Conservation (phyloP, 30 jellyfish, hydroid and myxozoan species). For the Nemopilema nomurai region DNA sequence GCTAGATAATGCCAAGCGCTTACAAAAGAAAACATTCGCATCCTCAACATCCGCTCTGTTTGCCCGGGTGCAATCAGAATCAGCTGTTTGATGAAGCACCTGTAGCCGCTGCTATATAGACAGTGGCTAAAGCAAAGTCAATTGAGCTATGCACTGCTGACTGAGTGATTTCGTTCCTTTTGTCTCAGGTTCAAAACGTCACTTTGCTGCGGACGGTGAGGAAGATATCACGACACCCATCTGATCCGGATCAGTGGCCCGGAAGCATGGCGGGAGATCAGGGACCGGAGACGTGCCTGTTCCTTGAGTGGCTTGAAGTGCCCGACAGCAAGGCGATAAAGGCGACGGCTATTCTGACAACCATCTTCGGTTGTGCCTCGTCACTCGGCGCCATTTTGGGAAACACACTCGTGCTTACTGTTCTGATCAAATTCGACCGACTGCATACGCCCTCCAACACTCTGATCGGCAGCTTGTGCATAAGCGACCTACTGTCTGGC, state of each 20-base stretch:
- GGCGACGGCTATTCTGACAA: conserved; percentile 41
- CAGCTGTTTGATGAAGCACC: neutral
- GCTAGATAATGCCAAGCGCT: neutral
- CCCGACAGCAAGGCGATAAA: conserved; percentile 44
- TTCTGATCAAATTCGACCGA: conserved; percentile 37
- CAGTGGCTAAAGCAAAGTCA: neutral
- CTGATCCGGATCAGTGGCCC: neutral
- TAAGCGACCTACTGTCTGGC: conserved; percentile 45
- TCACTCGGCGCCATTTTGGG: conserved; percentile 52
- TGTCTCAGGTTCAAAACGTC: neutral
- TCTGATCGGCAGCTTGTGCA: conserved; percentile 51
- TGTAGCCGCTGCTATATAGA: neutral
- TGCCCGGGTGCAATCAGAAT: neutral
- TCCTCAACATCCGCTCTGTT: neutral
- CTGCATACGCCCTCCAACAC: conserved; percentile 57
- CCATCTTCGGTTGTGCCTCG: conserved; percentile 30
- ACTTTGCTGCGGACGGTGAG: neutral
- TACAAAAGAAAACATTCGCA: neutral
- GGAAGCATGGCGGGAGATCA: neutral
- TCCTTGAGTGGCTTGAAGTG: conserved; percentile 16
- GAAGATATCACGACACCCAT: neutral
- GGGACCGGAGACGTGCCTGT: conserved; percentile 33
- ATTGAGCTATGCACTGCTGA: neutral
- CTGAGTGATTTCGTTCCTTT: neutral
- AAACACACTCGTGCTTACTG: conserved; percentile 26